phyloP scores from a whole-genome alignment of 2,797 vertebrate genomes.

The Alcedo atthis region DNA sequence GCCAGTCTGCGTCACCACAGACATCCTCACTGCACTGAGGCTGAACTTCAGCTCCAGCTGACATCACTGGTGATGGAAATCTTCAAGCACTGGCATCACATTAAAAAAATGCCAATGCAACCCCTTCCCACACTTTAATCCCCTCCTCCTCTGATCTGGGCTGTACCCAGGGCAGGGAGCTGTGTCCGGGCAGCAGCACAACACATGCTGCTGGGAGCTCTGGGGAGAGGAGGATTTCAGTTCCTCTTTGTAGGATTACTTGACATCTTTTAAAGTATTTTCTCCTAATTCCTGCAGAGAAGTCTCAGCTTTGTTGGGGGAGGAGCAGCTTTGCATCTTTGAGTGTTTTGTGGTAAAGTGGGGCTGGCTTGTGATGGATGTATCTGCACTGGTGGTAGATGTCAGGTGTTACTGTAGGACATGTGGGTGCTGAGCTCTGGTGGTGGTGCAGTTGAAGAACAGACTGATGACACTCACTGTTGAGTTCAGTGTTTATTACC shows the following conservation, averaged over 20 bases:
- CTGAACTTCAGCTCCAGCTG: slow-evolving; percentile 44
- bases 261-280: not conserved
- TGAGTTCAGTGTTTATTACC: not conserved
- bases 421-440: not conserved
- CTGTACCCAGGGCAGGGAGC: not conserved
- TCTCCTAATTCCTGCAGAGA: not conserved
- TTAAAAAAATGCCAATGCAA: slow-evolving; percentile 46
- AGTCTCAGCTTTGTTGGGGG: not conserved
- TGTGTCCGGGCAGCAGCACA: not conserved
- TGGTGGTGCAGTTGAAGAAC: not conserved
- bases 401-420: not conserved
- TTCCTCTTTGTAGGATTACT: not conserved
- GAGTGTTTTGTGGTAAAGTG: not conserved
- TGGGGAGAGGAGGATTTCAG: not conserved
- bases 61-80: slow-evolving; percentile 32
- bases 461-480: not conserved
- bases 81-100: slow-evolving; percentile 1
- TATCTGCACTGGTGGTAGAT: not conserved
- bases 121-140: not conserved
- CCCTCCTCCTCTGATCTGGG: not conserved
- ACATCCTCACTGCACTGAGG: slow-evolving; percentile 23
- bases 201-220: not conserved
- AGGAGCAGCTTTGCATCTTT: not conserved
- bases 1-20: slow-evolving; percentile 20
- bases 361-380: not conserved